Conservation (phyloP, 2,113 vertebrate species). For the Pipra filicauda region DNA sequence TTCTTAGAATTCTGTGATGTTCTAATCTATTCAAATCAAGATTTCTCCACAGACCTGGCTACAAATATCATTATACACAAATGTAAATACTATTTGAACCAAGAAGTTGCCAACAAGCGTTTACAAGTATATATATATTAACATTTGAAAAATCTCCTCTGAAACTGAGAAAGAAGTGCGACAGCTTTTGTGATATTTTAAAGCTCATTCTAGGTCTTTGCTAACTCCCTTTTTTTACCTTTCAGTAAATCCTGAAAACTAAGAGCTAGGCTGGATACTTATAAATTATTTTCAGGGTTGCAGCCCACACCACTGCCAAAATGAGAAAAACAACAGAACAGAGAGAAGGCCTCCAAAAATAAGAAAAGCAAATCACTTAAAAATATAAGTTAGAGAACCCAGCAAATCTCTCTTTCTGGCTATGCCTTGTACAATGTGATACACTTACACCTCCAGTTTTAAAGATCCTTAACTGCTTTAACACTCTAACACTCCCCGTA, state of each 20-base stretch:
- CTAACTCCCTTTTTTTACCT: neutral
- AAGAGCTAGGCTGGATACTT: neutral
- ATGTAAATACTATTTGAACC: neutral
- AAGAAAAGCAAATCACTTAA: neutral
- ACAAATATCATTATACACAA: neutral
- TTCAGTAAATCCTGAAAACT: neutral
- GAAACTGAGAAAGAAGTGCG: neutral
- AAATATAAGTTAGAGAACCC: neutral
- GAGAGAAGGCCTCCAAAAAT: neutral
- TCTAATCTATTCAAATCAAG: neutral
- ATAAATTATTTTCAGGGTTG: neutral
- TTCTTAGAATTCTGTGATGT: neutral
- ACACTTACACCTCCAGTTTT: neutral
- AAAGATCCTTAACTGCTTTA: neutral
- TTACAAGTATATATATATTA: neutral
- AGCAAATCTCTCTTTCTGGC: neutral
- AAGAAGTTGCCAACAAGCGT: neutral
- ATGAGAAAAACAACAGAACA: conserved; percentile 4
- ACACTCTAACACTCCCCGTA: neutral
- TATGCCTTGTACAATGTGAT: neutral
- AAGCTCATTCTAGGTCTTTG: neutral
- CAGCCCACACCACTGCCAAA: neutral
- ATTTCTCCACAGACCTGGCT: neutral
- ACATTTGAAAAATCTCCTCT: neutral
- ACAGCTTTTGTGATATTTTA: neutral